Percentiles rank a stretch among this genome's conserved stretches.
These are phyloP conservation scores for Aphaenogaster ashmeadi DNA, from an alignment of 1,140 invertebrate genomes.

Conservation along the genomic window DNA sequence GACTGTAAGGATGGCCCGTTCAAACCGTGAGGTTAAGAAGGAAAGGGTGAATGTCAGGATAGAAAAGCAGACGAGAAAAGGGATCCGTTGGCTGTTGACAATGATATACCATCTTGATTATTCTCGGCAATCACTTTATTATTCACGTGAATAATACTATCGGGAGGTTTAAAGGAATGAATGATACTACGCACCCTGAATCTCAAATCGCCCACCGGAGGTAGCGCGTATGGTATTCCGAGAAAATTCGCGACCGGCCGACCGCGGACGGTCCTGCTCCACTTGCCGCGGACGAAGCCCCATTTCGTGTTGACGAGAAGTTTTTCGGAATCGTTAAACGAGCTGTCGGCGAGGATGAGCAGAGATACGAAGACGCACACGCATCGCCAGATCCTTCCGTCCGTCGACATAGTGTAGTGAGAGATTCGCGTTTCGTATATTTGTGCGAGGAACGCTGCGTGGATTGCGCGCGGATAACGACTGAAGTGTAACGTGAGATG, in stretches of 20 bases:
- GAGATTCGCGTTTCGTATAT: background rate
- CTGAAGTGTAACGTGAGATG: background rate
- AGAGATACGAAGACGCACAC: background rate
- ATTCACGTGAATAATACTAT: background rate
- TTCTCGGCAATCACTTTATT: too few species aligned
- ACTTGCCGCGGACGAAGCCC: slow-evolving; percentile 78
- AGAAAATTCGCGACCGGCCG: slow-evolving; percentile 77
- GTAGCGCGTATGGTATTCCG: slow-evolving; percentile 82
- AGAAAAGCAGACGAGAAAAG: too few species aligned
- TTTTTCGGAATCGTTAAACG: background rate
- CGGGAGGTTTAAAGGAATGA: background rate
- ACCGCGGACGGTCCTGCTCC: slow-evolving; percentile 66
- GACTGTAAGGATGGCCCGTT: too few species aligned
- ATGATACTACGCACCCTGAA: slow-evolving; percentile 78
- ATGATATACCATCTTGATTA: too few species aligned
- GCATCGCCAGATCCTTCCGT: background rate
- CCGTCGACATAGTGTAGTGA: background rate
- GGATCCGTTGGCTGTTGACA: too few species aligned
- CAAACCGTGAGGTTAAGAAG: too few species aligned
- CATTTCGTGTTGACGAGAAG: slow-evolving; percentile 75
- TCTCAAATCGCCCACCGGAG: slow-evolving; percentile 78
- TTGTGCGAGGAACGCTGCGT: background rate
- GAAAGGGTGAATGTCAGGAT: too few species aligned
- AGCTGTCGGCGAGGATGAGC: background rate
- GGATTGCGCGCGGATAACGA: background rate